phyloP scores from a whole-genome alignment of 2,797 vertebrate genomes.

The Gadopsis marmoratus region DNA sequence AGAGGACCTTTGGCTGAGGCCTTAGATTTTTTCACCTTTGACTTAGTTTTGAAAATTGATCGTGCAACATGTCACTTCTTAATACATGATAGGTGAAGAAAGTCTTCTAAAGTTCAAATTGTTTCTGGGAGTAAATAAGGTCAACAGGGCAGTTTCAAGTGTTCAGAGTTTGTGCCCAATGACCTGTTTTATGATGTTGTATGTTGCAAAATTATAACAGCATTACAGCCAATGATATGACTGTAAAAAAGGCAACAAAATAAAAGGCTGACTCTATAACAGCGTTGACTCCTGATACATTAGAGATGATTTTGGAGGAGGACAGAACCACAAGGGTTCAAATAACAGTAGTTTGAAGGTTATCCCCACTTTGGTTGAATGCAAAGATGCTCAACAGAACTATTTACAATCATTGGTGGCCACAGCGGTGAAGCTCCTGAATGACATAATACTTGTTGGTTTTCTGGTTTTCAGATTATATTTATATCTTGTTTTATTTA shows the following conservation, averaged over 20 bases:
- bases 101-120: background rate
- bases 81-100: background rate
- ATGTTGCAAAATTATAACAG: background rate
- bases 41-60: background rate
- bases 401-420: background rate
- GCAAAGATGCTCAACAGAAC: background rate
- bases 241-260: no score
- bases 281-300: background rate
- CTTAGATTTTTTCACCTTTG: background rate
- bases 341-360: background rate
- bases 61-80: background rate
- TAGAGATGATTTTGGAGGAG: no score
- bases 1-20: constrained; percentile 2
- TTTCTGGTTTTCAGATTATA: background rate
- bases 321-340: no score
- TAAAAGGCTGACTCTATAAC: background rate
- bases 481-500: background rate
- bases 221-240: background rate
- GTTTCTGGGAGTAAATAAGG: background rate
- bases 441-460: background rate
- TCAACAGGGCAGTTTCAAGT: background rate
- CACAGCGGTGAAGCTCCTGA: background rate
- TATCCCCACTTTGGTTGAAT: background rate
- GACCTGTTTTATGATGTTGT: background rate
- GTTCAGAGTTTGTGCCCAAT: background rate